A percentile compares a stretch with the other conserved stretches of the same genome.
These are phyloP conservation scores for Nymphalis urticae DNA, from an alignment of 2,888 invertebrate genomes.

Conservation along the genomic window DNA sequence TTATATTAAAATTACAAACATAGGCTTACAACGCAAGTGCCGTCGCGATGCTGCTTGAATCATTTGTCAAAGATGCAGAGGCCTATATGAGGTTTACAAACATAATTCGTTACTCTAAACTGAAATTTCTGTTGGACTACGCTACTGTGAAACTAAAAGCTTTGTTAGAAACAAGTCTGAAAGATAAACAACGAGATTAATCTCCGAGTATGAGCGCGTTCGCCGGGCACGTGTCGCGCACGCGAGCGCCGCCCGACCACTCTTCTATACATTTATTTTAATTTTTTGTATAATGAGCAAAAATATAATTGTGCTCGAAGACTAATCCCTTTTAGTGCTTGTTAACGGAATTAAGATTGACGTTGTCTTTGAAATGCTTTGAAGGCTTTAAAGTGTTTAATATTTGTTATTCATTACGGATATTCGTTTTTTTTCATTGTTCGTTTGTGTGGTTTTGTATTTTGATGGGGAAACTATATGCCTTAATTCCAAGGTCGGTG, in stretches of 20 bases:
- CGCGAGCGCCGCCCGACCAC: slow-evolving; percentile 45
- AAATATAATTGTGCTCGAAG: slow-evolving; percentile 63
- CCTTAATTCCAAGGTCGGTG: too few species aligned
- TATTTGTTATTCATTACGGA: neutral
- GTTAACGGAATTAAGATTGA: slow-evolving; percentile 55
- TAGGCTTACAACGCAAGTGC: too few species aligned
- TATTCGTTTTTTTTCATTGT: neutral
- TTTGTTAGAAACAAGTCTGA: slow-evolving; percentile 1
- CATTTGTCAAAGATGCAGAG: too few species aligned
- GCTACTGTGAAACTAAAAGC: neutral
- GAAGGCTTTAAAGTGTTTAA: neutral
- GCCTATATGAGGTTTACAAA: too few species aligned
- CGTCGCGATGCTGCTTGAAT: too few species aligned
- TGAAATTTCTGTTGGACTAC: too few species aligned
- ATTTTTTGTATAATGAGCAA: slow-evolving; percentile 56
- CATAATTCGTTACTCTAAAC: too few species aligned
- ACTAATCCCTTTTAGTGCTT: slow-evolving; percentile 59
- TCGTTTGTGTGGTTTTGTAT: neutral
- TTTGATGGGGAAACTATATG: neutral
- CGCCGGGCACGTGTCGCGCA: slow-evolving; percentile 43
- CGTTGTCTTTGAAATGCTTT: slow-evolving; percentile 34
- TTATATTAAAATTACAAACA: too few species aligned
- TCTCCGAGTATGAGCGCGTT: neutral
- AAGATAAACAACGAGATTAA: slow-evolving; percentile 10
- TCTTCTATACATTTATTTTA: slow-evolving; percentile 49